Conservation (phyloP, 1,140 invertebrate genomes). For the Hylaeus volcanicus region DNA sequence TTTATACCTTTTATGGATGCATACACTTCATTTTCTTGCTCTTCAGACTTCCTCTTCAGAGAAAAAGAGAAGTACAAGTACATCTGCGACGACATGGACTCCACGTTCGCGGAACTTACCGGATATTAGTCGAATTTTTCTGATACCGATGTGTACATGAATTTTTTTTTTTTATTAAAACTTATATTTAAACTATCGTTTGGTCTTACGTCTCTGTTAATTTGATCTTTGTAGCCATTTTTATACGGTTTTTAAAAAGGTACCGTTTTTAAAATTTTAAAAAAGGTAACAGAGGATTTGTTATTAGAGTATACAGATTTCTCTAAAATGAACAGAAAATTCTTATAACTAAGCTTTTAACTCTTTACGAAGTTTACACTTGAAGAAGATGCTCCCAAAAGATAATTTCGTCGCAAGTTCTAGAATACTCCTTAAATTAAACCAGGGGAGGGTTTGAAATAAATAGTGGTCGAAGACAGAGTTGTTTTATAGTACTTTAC, state of each 20-base stretch:
- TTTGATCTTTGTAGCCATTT: neutral
- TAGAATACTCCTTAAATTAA: neutral
- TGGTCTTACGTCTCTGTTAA: neutral
- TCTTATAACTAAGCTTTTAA: too few species aligned
- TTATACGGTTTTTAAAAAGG: too few species aligned
- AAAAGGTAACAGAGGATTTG: too few species aligned
- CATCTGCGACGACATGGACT: constrained; percentile 86
- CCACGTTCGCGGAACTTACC: constrained; percentile 92
- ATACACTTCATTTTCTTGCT: neutral
- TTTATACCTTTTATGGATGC: neutral
- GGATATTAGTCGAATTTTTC: constrained; percentile 81
- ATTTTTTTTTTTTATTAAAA: constrained; percentile 29
- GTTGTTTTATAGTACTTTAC: constrained; percentile 54
- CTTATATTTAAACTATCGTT: neutral
- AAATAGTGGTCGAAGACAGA: neutral
- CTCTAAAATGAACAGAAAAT: too few species aligned
- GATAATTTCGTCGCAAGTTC: too few species aligned
- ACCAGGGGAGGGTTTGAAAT: neutral
- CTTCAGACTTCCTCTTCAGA: constrained; percentile 86
- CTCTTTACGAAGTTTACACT: too few species aligned
- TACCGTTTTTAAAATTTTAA: too few species aligned
- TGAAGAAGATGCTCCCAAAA: too few species aligned
- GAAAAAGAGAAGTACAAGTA: constrained; percentile 90
- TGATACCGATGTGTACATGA: neutral
- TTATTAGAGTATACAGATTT: too few species aligned